A percentile compares a stretch with the other conserved stretches of the same genome.
phyloP scores from a whole-genome alignment of 2,888 invertebrate genomes.

The Zootermopsis nevadensis region DNA sequence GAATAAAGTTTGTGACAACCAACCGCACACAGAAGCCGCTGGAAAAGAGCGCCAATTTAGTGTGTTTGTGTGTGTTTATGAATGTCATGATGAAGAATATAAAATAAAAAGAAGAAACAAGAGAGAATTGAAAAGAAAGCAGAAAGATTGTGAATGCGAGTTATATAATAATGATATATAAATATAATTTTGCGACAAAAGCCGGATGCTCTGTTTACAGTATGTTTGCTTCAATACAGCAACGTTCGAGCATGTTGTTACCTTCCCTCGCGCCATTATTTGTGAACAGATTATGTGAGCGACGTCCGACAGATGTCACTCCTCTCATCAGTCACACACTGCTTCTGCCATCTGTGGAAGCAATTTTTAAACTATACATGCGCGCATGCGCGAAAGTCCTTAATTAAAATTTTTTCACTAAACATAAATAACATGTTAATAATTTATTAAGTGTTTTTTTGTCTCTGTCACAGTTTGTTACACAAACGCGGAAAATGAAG shows the following conservation, averaged over 20 bases:
- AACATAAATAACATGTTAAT: constrained; percentile 2
- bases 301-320: constrained; percentile 49
- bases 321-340: constrained; percentile 49
- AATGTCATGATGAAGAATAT: constrained; percentile 29
- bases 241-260: constrained; percentile 44
- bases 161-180: constrained; percentile 48
- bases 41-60: constrained; percentile 39
- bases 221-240: constrained; percentile 45
- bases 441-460: background rate
- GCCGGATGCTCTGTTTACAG: constrained; percentile 45
- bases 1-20: constrained; percentile 47
- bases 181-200: constrained; percentile 52
- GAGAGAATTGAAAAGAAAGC: constrained; percentile 31
- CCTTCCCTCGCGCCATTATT: constrained; percentile 48
- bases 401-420: constrained; percentile 22
- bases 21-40: constrained; percentile 51
- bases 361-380: constrained; percentile 49
- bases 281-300: constrained; percentile 47
- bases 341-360: constrained; percentile 53
- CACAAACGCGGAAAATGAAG: constrained; percentile 10
- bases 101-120: constrained; percentile 46
- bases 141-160: constrained; percentile 40
- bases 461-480: background rate
- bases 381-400: constrained; percentile 34
- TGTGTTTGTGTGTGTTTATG: constrained; percentile 39